Evolutionary conservation across 2,888 invertebrate species (phyloP).

Genomic region (Chrysolina oricalcia): DNA sequence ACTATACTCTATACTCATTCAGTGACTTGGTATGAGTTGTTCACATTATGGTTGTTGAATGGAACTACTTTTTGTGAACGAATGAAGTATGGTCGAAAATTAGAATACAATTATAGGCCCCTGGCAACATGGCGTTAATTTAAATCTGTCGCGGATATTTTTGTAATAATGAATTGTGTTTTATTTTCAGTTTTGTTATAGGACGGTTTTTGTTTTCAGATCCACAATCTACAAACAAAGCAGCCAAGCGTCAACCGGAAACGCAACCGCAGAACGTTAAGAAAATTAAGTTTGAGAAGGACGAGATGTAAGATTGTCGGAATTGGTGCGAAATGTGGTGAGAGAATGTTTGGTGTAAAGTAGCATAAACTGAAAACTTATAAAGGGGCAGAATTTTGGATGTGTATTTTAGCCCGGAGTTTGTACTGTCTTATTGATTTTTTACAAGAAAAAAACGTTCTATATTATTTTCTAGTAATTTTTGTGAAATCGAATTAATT

Average conservation of each 20-base stretch:
- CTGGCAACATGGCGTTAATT: too few species aligned
- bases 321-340: conserved; percentile 44
- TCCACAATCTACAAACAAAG: conserved; percentile 66
- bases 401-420: conserved; percentile 39
- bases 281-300: conserved; percentile 66
- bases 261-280: conserved; percentile 61
- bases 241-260: conserved; percentile 64
- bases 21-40: too few species aligned
- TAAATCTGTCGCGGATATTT: too few species aligned
- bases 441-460: conserved; percentile 21
- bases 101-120: too few species aligned
- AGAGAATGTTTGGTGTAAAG: conserved; percentile 54
- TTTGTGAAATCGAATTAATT: conserved; percentile 28
- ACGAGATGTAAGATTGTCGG: conserved; percentile 62
- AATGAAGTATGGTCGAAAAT: too few species aligned
- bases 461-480: conserved; percentile 17
- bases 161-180: too few species aligned
- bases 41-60: too few species aligned
- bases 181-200: too few species aligned
- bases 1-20: too few species aligned
- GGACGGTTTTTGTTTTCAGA: conserved; percentile 58
- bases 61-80: too few species aligned
- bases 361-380: conserved; percentile 47
- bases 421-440: conserved; percentile 42
- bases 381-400: conserved; percentile 38